These are phyloP conservation scores for Bombylius discolor DNA, from an alignment of 2,888 invertebrate genomes.

Conservation along the genomic window DNA sequence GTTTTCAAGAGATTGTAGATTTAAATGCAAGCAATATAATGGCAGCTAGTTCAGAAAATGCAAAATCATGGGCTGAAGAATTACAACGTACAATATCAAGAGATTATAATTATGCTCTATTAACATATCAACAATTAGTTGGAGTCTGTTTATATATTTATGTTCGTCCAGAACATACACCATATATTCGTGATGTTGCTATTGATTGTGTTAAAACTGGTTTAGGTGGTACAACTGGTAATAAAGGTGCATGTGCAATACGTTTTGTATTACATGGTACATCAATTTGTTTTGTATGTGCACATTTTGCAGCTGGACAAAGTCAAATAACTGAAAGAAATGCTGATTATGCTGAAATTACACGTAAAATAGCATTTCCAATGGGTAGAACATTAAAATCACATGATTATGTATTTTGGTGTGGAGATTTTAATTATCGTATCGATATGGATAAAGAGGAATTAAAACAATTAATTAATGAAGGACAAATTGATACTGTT, in stretches of 20 bases:
- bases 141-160: constrained; percentile 96
- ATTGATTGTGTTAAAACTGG: constrained; percentile 97
- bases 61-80: constrained; percentile 88
- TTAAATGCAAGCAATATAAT: constrained; percentile 96
- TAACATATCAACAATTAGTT: constrained; percentile 90
- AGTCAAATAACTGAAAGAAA: constrained; percentile 90
- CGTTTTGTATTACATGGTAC: constrained; percentile 84
- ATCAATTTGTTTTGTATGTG: constrained; percentile 94
- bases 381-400: constrained; percentile 86
- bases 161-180: constrained; percentile 77
- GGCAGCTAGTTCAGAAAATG: constrained; percentile 84
- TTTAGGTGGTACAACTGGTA: constrained; percentile 89
- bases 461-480: constrained; percentile 63
- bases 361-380: constrained; percentile 76
- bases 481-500: constrained; percentile 54
- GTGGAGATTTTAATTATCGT: constrained; percentile 98
- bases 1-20: constrained; percentile 99
- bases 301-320: constrained; percentile 98
- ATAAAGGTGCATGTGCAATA: constrained; percentile 93
- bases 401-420: constrained; percentile 98
- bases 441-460: constrained; percentile 92
- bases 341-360: constrained; percentile 92
- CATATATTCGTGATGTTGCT: constrained; percentile 82
- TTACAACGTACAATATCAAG: constrained; percentile 81
- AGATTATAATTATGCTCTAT: constrained; percentile 72